Evolutionary conservation across 1,140 invertebrate genomes (phyloP).

Genomic region (Lordiphosa clarofinis): DNA sequence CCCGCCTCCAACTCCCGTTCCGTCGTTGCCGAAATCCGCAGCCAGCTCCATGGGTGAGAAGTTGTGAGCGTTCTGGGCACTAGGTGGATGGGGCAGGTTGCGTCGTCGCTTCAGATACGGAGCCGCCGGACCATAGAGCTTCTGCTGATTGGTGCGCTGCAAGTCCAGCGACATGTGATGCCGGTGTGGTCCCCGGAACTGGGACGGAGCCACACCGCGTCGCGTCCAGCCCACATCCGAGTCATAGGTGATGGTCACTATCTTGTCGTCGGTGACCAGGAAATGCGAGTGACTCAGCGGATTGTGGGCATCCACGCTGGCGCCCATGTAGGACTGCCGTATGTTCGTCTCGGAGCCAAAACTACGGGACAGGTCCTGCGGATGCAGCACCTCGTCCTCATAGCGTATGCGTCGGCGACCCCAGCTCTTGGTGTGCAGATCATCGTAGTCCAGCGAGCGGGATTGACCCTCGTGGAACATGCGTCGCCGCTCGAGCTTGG

Average conservation of each 20-base stretch:
- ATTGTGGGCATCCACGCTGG: slow-evolving; percentile 64
- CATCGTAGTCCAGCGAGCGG: slow-evolving; percentile 73
- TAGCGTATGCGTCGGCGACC: slow-evolving; percentile 70
- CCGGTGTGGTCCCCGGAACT: slow-evolving; percentile 57
- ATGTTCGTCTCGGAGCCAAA: slow-evolving; percentile 78
- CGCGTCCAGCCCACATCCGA: slow-evolving; percentile 80
- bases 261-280: slow-evolving; percentile 79
- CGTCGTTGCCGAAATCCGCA: too few species aligned
- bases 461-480: slow-evolving; percentile 75
- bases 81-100: slow-evolving; percentile 75
- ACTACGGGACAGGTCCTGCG: slow-evolving; percentile 46
- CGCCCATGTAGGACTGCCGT: slow-evolving; percentile 77
- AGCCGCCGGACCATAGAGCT: slow-evolving; percentile 65
- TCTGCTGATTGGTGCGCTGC: slow-evolving; percentile 72
- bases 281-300: slow-evolving; percentile 79
- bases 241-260: slow-evolving; percentile 80
- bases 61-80: slow-evolving; percentile 75
- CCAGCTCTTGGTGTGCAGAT: slow-evolving; percentile 75
- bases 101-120: slow-evolving; percentile 68
- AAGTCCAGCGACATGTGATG: slow-evolving; percentile 72
- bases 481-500: slow-evolving; percentile 66
- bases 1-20: slow-evolving; percentile 14
- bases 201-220: slow-evolving; percentile 65
- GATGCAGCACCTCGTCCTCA: slow-evolving; percentile 59
- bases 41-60: slow-evolving; percentile 69